A percentile compares a stretch with the other conserved stretches of the same genome.
Evolutionary conservation across 1,140 invertebrate genomes (phyloP).

Genomic region (Drosophila asahinai): DNA sequence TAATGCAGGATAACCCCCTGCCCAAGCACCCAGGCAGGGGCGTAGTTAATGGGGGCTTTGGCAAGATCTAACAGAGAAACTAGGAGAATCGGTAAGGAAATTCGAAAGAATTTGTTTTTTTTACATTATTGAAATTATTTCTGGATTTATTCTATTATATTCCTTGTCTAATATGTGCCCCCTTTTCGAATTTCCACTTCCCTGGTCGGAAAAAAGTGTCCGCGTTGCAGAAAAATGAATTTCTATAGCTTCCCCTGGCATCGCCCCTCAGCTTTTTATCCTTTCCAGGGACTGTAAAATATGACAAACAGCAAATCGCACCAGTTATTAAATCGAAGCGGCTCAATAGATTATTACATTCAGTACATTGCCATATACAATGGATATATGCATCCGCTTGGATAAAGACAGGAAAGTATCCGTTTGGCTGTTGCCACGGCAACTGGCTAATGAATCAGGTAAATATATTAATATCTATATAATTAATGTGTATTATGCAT

Average conservation of each 20-base stretch:
- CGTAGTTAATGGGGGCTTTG: neutral
- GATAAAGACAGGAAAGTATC: slow-evolving; percentile 13
- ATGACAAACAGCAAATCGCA: slow-evolving; percentile 76
- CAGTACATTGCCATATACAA: slow-evolving; percentile 48
- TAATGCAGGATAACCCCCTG: slow-evolving; percentile 29
- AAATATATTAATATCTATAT: slow-evolving; percentile 2
- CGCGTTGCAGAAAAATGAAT: slow-evolving; percentile 52
- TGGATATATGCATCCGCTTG: slow-evolving; percentile 7
- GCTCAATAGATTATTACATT: slow-evolving; percentile 80
- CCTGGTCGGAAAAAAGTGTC: slow-evolving; percentile 31
- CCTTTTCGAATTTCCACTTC: neutral
- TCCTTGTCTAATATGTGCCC: neutral
- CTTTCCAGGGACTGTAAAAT: slow-evolving; percentile 55
- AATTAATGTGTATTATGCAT: slow-evolving; percentile 8
- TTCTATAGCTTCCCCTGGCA: slow-evolving; percentile 4
- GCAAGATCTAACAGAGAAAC: too few relatives aligned
- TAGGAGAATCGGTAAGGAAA: too few relatives aligned
- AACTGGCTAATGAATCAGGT: slow-evolving; percentile 25
- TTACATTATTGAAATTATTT: too few relatives aligned
- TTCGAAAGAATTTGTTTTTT: too few relatives aligned
- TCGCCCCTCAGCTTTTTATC: neutral
- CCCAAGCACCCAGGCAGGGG: neutral
- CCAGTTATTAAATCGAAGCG: slow-evolving; percentile 76
- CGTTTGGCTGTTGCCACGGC: slow-evolving; percentile 24
- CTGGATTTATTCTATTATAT: too few relatives aligned